Evolutionary conservation across 2,888 invertebrate species (phyloP).

Genomic region (Trissolcus brochymenae): DNA sequence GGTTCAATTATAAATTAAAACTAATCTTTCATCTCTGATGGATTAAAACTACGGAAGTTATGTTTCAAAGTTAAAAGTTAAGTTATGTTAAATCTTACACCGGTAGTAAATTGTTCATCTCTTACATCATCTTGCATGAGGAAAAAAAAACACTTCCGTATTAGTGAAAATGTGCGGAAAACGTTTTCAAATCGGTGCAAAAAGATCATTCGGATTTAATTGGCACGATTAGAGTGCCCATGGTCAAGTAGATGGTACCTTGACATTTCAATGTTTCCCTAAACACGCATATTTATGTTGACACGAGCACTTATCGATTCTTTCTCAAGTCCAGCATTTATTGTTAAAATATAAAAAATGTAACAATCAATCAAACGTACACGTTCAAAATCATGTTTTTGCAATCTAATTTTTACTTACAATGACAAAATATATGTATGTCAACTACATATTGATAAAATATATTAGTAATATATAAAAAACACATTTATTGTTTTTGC

Average conservation of each 20-base stretch:
- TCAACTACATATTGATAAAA: too few species aligned
- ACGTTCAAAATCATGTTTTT: too few species aligned
- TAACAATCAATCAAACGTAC: too few species aligned
- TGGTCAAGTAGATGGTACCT: conserved; percentile 52
- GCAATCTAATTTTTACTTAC: too few species aligned
- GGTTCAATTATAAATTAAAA: background rate
- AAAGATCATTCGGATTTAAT: conserved; percentile 43
- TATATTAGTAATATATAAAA: too few species aligned
- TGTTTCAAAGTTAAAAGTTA: too few species aligned
- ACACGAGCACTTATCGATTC: conserved; percentile 48
- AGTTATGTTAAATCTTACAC: too few species aligned
- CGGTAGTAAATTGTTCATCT: background rate
- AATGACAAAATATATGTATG: too few species aligned
- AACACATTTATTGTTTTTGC: too few species aligned
- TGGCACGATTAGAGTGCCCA: conserved; percentile 41
- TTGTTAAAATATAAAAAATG: too few species aligned
- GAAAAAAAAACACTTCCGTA: conserved; percentile 37
- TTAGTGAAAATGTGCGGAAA: conserved; percentile 30
- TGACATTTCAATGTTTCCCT: conserved; percentile 53
- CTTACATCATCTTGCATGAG: conserved; percentile 13
- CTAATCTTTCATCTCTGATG: background rate
- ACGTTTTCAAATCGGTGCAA: conserved; percentile 37
- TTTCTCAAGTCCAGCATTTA: conserved; percentile 29
- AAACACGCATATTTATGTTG: conserved; percentile 49
- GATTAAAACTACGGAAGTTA: background rate